Conservation (phyloP, 1,140 invertebrate species). For the Calliphora vicina region DNA sequence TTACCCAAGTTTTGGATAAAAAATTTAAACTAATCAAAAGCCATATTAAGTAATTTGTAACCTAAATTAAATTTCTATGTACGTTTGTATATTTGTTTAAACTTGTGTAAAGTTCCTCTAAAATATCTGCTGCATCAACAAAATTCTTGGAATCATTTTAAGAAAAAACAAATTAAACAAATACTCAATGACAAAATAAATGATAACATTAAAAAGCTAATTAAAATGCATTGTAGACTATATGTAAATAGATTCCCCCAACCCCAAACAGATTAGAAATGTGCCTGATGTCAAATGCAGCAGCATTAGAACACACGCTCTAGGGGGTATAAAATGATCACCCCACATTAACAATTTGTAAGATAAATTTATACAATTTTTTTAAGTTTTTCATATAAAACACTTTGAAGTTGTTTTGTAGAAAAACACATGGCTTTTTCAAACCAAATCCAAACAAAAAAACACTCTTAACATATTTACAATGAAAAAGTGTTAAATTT, state of each 20-base stretch:
- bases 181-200: background rate
- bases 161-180: background rate
- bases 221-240: background rate
- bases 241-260: too few species aligned
- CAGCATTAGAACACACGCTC: background rate
- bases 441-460: background rate
- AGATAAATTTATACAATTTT: background rate
- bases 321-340: background rate
- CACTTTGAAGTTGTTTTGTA: background rate
- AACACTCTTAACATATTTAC: background rate
- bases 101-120: background rate
- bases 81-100: background rate
- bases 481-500: constrained; percentile 10
- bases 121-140: background rate
- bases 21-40: too few species aligned
- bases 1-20: too few species aligned
- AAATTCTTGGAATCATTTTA: background rate
- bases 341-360: background rate
- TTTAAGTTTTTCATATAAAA: too few species aligned
- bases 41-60: too few species aligned
- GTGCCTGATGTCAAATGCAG: background rate
- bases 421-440: constrained; percentile 7
- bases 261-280: background rate
- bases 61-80: too few species aligned
- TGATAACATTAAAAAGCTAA: constrained; percentile 5